Evolutionary conservation across 1,140 invertebrate species (phyloP).

Genomic region (Saxidomus purpurata): DNA sequence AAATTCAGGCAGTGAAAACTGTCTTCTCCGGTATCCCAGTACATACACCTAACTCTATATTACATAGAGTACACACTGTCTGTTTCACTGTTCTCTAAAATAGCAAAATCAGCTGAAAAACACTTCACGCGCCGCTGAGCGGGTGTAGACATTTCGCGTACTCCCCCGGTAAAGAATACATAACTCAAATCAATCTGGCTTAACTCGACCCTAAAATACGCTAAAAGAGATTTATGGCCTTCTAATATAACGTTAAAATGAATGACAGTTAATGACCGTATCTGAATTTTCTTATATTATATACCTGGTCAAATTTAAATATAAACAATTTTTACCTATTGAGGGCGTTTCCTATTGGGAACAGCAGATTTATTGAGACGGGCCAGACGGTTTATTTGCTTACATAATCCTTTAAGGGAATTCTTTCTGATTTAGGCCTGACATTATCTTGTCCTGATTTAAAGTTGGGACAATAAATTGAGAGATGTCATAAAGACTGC

Average conservation of each 20-base stretch:
- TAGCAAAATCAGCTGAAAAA: constrained; percentile 55
- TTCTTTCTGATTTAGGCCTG: constrained; percentile 1
- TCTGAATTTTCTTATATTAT: not conserved
- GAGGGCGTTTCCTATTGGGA: not conserved
- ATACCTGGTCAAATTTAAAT: constrained; percentile 17
- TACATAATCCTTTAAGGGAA: constrained; percentile 24
- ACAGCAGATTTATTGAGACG: constrained; percentile 27
- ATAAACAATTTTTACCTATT: not conserved
- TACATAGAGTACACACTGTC: constrained; percentile 22
- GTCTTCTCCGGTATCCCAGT: not conserved
- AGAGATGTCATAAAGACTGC: constrained; percentile 33
- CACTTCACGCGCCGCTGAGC: constrained; percentile 27
- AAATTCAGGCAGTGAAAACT: constrained; percentile 24
- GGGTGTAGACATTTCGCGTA: constrained; percentile 34
- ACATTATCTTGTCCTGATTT: constrained; percentile 47
- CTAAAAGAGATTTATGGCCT: constrained; percentile 16
- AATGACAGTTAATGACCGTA: constrained; percentile 16
- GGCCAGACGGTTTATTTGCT: constrained; percentile 36
- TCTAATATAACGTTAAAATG: constrained; percentile 14
- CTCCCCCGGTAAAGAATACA: constrained; percentile 31
- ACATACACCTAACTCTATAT: not conserved
- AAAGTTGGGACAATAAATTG: constrained; percentile 4
- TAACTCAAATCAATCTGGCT: constrained; percentile 11
- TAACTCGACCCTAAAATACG: not conserved
- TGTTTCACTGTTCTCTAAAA: constrained; percentile 50